Conservation (phyloP, 2,113 vertebrate species). For the Mustela nigripes region DNA sequence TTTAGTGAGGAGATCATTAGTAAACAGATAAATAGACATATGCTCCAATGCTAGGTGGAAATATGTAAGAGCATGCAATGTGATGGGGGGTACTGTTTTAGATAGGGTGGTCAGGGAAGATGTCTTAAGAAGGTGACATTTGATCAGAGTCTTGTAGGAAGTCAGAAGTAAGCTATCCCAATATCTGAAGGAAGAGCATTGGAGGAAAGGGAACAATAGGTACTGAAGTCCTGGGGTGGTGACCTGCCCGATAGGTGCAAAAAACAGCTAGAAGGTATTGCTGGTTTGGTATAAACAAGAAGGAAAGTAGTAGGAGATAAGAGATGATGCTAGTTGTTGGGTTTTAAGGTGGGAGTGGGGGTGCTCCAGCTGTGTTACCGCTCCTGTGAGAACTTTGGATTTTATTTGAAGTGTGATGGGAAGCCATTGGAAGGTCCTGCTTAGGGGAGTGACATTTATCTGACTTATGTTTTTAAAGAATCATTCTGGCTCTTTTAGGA, state of each 20-base stretch:
- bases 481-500: background rate
- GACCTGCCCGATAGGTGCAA: background rate
- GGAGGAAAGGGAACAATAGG: background rate
- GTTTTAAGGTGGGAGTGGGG: background rate
- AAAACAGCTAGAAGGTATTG: background rate
- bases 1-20: background rate
- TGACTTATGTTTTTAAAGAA: background rate
- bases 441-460: background rate
- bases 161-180: background rate
- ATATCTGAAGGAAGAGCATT: background rate
- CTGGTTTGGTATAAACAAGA: background rate
- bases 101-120: background rate
- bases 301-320: background rate
- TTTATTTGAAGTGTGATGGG: background rate
- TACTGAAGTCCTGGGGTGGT: background rate
- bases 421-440: background rate
- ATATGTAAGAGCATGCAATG: background rate
- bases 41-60: background rate
- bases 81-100: background rate
- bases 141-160: background rate
- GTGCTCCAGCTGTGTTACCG: background rate
- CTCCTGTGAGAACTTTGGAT: background rate
- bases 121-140: background rate
- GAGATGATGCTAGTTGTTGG: background rate
- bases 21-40: constrained; percentile 3